Percentiles rank a stretch among this genome's conserved stretches.
Evolutionary conservation across 2,888 invertebrate species (phyloP).

Genomic region (Polyploca ridens): DNA sequence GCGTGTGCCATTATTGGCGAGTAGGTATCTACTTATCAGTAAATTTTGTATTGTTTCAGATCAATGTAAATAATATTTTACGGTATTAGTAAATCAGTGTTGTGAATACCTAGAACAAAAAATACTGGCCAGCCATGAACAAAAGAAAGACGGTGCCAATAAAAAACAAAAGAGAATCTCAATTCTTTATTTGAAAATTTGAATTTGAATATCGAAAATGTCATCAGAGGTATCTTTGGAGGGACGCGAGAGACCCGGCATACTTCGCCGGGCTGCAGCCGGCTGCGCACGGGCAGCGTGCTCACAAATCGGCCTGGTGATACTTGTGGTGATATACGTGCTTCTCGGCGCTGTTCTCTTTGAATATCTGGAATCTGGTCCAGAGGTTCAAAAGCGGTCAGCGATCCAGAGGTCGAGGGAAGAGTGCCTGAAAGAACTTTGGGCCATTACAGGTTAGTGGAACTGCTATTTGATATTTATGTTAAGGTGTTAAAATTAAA

Average conservation of each 20-base stretch:
- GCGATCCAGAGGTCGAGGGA: constrained; percentile 86
- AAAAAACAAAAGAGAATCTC: constrained; percentile 35
- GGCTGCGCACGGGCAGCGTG: constrained; percentile 85
- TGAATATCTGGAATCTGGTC: constrained; percentile 89
- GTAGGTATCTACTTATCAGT: background rate
- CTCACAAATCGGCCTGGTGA: constrained; percentile 88
- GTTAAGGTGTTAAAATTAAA: too few relatives aligned
- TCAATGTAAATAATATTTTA: constrained; percentile 24
- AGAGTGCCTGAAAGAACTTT: constrained; percentile 89
- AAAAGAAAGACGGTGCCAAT: constrained; percentile 26
- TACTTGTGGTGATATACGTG: constrained; percentile 89
- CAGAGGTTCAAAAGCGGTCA: constrained; percentile 86
- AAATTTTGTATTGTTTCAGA: constrained; percentile 16
- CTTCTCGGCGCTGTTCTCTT: constrained; percentile 91
- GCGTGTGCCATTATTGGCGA: background rate
- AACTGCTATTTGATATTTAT: background rate
- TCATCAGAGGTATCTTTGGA: constrained; percentile 79
- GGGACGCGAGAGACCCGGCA: constrained; percentile 67
- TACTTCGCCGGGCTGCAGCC: constrained; percentile 58
- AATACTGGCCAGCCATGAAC: constrained; percentile 20
- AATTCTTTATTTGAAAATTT: constrained; percentile 17
- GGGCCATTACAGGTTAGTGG: constrained; percentile 91
- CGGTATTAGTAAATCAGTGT: constrained; percentile 8
- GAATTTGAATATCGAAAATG: constrained; percentile 50
- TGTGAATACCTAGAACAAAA: constrained; percentile 13